Conservation (phyloP, 2,113 vertebrate genomes). For the Aphelocoma coerulescens region DNA sequence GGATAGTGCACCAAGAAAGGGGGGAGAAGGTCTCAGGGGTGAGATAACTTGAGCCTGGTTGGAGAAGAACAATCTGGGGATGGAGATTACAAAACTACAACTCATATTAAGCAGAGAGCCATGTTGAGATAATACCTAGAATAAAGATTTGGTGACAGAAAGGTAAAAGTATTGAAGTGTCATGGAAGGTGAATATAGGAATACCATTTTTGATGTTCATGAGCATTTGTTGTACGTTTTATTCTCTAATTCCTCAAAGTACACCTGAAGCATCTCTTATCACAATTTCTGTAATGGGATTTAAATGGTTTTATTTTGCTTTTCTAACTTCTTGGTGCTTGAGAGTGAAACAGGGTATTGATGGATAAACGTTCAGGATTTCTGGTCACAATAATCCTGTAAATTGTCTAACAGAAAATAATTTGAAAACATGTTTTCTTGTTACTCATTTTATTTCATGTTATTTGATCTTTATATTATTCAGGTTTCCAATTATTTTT, state of each 20-base stretch:
- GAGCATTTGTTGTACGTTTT: not conserved
- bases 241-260: not conserved
- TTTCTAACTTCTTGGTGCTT: not conserved
- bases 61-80: not conserved
- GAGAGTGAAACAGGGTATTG: not conserved
- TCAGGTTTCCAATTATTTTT: not conserved
- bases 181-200: not conserved
- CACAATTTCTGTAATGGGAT: not conserved
- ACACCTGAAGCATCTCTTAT: not conserved
- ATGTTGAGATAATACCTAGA: accelerated
- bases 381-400: not conserved
- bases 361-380: not conserved
- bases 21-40: not conserved
- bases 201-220: accelerated
- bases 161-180: not conserved
- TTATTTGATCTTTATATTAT: not conserved
- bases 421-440: not conserved
- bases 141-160: not conserved
- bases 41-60: not conserved
- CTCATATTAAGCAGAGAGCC: not conserved
- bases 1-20: not conserved
- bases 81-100: not conserved
- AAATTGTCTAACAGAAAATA: not conserved
- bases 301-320: not conserved
- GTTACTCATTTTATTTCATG: not conserved